Evolutionary conservation across 1,140 invertebrate genomes (phyloP), one percentile per base, ranked within the genome.

Genomic region (Spodoptera frugiperda): DNA sequence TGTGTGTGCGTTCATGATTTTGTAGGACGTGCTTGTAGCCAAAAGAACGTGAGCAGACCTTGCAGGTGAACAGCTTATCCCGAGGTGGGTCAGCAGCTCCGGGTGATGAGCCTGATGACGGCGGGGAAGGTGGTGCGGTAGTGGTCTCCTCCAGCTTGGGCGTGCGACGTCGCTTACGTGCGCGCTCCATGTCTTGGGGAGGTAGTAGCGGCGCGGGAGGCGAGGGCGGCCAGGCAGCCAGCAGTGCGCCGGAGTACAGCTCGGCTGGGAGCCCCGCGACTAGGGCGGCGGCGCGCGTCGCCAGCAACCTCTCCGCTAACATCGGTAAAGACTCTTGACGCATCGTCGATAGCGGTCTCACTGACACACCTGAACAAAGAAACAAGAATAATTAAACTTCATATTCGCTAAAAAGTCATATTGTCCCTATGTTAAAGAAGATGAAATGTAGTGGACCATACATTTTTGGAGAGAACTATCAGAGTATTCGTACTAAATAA

Each of bases 1-100:
- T 99, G 90, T 99, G 99, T 0, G 98, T 99, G 65, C 98, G 96
- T 81, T 99, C 98, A 91, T 99, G 98, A 88, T 99, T 99, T 89
- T 99, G 98, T 17, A 99, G 94, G 2, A 99, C 98, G 91, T 99
- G 98, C 87, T 99, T 99, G 94, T 99, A 99, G 8, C 98, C 98
- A 85, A 99, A 99, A 1, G 96, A 97, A 70, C 97, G 96, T 51
- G 96, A 96, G 92, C 98, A 99, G 3, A 98, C 96, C 65, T 96
- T 96, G 93, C 98, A 99, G 3, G 96, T 97, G 92, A 99, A 99
- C 3, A 97, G 96, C 87, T 98, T 97, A 81, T 98, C 97, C 1
- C 97, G 94, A 0, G 95, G 94, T 82, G 83, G 94, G 83, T 92
- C 96, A 91, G 92, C 95, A 89, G 81, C 89, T 19, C 87, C 93